Base-by-base conservation (phyloP, 2,888 invertebrate genomes). In the Congeria kusceri region DNA sequence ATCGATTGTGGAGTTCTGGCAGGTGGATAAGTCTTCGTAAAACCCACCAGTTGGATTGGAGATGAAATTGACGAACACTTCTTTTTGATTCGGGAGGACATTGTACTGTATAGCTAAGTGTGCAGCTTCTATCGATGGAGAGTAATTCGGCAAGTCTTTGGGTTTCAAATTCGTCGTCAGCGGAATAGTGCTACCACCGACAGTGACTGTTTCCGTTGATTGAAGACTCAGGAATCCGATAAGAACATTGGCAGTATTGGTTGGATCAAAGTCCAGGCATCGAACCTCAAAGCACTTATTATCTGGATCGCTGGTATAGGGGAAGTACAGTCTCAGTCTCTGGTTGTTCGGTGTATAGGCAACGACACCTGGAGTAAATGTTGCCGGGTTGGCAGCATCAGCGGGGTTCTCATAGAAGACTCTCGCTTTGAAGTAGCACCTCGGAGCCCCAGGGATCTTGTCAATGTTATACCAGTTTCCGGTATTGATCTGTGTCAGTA, bases 361-460 rank as follows among this genome's bases (percentile, higher is more conserved):
- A 9, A 47, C 25, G 20, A 70, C 69, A 44, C 47, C 29, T 28
- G 70, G 69, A 9, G 28, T 47, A 32, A 70, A 76, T 4, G 77
- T 29, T 1, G 77, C 28, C 9, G 67, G 61, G 39, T 11, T 13
- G 13, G 59, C 62, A 18, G 66, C 71, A 5, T 11, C 47, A 13
- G 53, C 59, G 11, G 62, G 62, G 1, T 56, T 64, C n/a, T 25
- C 59, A 18, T 76, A 20, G 29, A 72, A 72, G 11, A 77, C 71
- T 20, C 77, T 66, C 5, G 62, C 67, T 57, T 77, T 77, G 44
- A 77, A 77, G 39, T 67, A 77, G 44, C 77, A 77, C 25, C 32
- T 28, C 23, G 77, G 71, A 7, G 61, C 71, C 11, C 67, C 67
- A n/a, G 66, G 61, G 23, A 74, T 74, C 29, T 44, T 61, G 56